Evolutionary conservation across 2,797 vertebrate species (phyloP), one percentile per base, ranked within the genome.

Genomic region (Graptemys geographica): DNA sequence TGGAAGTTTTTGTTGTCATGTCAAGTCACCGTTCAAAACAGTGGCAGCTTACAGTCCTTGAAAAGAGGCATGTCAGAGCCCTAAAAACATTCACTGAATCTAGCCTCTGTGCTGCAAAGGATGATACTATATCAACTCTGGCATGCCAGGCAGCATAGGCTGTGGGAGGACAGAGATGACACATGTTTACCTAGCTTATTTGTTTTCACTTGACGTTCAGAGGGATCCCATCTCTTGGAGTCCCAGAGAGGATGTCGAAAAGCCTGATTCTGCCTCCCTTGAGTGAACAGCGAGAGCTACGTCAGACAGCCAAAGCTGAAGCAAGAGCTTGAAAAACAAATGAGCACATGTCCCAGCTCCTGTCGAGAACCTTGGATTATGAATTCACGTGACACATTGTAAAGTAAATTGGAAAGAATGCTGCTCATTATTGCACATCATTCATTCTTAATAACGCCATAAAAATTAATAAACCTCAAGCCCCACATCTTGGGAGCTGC

Each of bases 391-490:
- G 96, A 92, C 47, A 82, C 95, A 65, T 95, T 97, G 91, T 97
- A 96, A 96, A 96, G 96, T 95, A 97, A 95, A 93, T 96, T 93
- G 90, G 95, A 95, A 97, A 90, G 59, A 83, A 93, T 95, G 94
- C 93, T 95, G 90, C 81, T 97, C 84, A 65, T 94, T 93, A 94
- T 88, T 94, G 95, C 90, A 82, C 90, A 96, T 90, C 4, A 90
- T 96, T 96, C 96, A 97, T 95, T 96, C 95, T 94, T 96, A 95
- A 88, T 96, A 97, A 95, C 78, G 83, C 82, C 44, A 51, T 90
- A 91, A 95, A 95, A 97, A 98, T 96, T 96, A 96, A 95, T 96
- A 96, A 95, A 96, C 90, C 93, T 95, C 95, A 95, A 95, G 23
- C 80, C 83, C 51, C 81, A 84, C 10, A 65, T 96, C 96, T 96